Percentiles rank a stretch among this genome's conserved stretches.
phyloP scores from a whole-genome alignment of 2,888 invertebrate species.

The Dynastes hyllus region DNA sequence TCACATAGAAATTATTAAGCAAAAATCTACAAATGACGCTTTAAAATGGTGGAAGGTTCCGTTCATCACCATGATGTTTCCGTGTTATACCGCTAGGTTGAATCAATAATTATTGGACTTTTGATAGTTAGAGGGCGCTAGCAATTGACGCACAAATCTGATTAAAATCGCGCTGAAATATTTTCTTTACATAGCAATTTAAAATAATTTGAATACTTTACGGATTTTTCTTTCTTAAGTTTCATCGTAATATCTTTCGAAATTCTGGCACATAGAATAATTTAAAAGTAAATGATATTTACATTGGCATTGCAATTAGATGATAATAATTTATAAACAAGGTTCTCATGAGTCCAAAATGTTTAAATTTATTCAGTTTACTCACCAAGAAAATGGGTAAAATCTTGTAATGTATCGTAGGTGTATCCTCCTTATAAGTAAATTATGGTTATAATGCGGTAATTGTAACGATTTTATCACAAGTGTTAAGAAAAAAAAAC shows the following conservation, averaged over 20 bases:
- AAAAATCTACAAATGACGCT: constrained; percentile 61
- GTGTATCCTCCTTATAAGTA: constrained; percentile 1
- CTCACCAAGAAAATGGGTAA: not conserved
- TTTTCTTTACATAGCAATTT: too few relatives aligned
- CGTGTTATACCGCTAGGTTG: constrained; percentile 54
- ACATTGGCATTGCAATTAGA: too few relatives aligned
- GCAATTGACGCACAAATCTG: not conserved
- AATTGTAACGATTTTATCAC: constrained; percentile 14
- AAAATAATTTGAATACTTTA: too few relatives aligned
- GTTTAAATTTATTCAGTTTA: not conserved
- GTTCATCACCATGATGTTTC: constrained; percentile 58
- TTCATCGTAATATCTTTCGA: too few relatives aligned
- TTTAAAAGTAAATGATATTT: too few relatives aligned
- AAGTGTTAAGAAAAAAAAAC: constrained; percentile 18
- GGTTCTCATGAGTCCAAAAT: not conserved
- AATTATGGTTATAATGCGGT: not conserved
- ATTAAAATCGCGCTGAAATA: too few relatives aligned
- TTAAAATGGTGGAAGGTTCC: constrained; percentile 67
- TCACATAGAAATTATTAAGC: constrained; percentile 33
- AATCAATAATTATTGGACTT: constrained; percentile 56
- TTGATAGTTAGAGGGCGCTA: constrained; percentile 51
- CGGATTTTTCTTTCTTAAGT: too few relatives aligned
- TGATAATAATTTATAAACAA: too few relatives aligned
- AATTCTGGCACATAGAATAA: too few relatives aligned
- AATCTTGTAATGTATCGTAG: not conserved